Evolutionary conservation across 2,113 vertebrate genomes (phyloP).

Genomic region (Catharus bicknelli): DNA sequence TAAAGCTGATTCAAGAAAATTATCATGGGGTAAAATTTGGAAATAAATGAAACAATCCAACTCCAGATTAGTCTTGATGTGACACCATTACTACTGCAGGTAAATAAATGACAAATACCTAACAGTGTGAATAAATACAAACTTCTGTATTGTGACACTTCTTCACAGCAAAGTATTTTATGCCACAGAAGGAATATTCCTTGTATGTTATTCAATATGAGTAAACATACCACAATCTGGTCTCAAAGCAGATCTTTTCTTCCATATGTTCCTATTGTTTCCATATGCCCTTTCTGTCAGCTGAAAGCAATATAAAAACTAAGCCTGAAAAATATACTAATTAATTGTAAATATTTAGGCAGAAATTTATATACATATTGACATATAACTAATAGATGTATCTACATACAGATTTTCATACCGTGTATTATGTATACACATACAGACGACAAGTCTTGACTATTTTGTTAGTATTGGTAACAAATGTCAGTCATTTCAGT

Average conservation of each 20-base stretch:
- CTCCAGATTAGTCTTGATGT: neutral
- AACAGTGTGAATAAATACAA: neutral
- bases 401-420: neutral
- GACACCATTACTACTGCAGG: neutral
- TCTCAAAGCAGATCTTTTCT: conserved; percentile 14
- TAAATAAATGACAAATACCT: neutral
- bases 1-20: neutral
- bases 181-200: neutral
- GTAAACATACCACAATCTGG: conserved; percentile 22
- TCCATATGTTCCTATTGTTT: conserved; percentile 44
- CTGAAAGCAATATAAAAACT: conserved; percentile 52
- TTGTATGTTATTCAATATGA: neutral
- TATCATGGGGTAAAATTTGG: neutral
- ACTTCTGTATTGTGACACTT: neutral
- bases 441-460: neutral
- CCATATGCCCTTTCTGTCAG: conserved; percentile 39
- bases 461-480: conserved; percentile 19
- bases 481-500: conserved; percentile 20
- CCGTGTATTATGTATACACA: neutral
- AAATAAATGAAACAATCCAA: neutral
- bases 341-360: conserved; percentile 30
- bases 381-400: conserved; percentile 17
- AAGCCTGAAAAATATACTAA: conserved; percentile 1
- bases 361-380: conserved; percentile 26
- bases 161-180: neutral